Evolutionary conservation across 2,888 invertebrate genomes (phyloP).

Genomic region (Anoplius nigerrimus): DNA sequence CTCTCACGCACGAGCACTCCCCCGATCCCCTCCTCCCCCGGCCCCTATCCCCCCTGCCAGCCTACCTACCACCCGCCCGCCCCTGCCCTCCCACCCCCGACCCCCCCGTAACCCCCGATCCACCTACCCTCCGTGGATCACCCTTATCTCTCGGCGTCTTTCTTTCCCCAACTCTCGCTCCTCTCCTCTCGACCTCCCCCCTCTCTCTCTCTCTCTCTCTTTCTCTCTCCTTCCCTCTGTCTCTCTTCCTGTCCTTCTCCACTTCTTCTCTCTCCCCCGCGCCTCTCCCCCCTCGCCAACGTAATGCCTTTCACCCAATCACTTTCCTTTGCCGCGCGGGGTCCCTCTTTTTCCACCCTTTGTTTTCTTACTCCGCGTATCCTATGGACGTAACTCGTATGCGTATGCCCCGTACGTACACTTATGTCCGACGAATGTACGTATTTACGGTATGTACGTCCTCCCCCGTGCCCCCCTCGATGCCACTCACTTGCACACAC

Average conservation of each 20-base stretch:
- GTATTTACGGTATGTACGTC: too few relatives aligned
- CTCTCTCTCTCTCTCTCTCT: background rate
- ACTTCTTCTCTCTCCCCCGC: background rate
- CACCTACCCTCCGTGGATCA: too few relatives aligned
- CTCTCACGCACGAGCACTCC: slow-evolving; percentile 5
- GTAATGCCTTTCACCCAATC: slow-evolving; percentile 5
- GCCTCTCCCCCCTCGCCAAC: background rate
- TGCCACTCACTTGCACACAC: too few relatives aligned
- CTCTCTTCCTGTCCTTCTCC: background rate
- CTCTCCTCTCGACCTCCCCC: background rate
- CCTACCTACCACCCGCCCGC: background rate
- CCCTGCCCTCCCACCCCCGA: background rate
- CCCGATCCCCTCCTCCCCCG: background rate
- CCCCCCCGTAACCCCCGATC: background rate
- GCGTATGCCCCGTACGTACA: slow-evolving; percentile 6
- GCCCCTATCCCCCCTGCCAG: background rate
- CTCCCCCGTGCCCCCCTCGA: too few relatives aligned
- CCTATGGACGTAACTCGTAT: too few relatives aligned
- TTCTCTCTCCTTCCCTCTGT: background rate
- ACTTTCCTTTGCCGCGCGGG: slow-evolving; percentile 12
- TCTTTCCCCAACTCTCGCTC: background rate
- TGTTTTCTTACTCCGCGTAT: slow-evolving; percentile 13
- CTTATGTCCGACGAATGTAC: background rate
- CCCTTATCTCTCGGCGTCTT: background rate
- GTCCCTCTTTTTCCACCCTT: slow-evolving; percentile 18